A percentile compares a stretch with the other conserved stretches of the same genome.
Evolutionary conservation across 2,888 invertebrate genomes (phyloP).

Genomic region (Gastracanthus pulcherrimus): DNA sequence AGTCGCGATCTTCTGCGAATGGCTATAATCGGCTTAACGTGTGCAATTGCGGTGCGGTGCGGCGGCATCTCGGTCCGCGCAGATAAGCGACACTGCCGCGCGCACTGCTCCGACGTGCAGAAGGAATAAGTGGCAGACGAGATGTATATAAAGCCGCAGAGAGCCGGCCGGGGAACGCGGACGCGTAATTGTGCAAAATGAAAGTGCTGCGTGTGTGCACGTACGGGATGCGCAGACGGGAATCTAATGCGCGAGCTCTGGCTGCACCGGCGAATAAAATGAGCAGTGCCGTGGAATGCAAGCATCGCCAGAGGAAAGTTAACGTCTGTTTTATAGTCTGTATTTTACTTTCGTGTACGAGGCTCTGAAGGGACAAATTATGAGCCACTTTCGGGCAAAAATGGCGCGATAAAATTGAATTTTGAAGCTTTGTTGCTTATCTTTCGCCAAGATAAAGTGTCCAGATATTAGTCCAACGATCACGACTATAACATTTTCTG

Average conservation of each 20-base stretch:
- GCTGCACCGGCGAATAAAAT: no score
- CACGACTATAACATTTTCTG: background rate
- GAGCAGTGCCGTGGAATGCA: constrained; percentile 7
- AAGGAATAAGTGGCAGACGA: constrained; percentile 30
- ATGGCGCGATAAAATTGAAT: constrained; percentile 16
- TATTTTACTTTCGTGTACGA: constrained; percentile 5
- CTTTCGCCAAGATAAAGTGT: no score
- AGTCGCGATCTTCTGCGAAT: constrained; percentile 18
- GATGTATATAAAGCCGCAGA: background rate
- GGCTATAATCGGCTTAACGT: constrained; percentile 38
- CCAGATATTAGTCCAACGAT: constrained; percentile 3
- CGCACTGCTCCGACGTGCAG: background rate
- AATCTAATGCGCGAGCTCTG: constrained; percentile 31
- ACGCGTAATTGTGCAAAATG: constrained; percentile 44
- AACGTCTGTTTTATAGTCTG: constrained; percentile 37
- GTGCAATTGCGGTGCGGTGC: constrained; percentile 10
- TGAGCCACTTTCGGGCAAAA: constrained; percentile 1
- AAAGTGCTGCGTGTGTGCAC: background rate
- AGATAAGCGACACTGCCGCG: background rate
- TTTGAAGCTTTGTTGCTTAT: background rate
- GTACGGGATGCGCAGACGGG: no score
- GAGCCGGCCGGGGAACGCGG: background rate
- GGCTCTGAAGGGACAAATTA: constrained; percentile 7
- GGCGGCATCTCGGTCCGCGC: background rate
- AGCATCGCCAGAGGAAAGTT: background rate